Conservation (phyloP, 1,140 invertebrate genomes). For the Belonocnema kinseyi region DNA sequence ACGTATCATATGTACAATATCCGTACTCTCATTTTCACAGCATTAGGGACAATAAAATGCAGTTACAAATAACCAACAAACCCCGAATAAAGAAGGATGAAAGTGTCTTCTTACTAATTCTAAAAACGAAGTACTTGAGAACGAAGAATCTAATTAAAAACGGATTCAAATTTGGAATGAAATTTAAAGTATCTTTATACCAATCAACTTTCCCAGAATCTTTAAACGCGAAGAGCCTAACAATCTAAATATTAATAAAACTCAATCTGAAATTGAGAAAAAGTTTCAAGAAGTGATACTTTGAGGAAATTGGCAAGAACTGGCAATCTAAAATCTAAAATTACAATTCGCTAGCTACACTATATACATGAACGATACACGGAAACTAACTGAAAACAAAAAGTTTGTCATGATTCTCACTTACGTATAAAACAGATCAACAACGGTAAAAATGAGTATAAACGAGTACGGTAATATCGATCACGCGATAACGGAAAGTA, state of each 20-base stretch:
- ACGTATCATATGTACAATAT: constrained; percentile 39
- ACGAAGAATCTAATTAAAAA: neutral
- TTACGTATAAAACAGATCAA: constrained; percentile 22
- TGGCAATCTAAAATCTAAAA: neutral
- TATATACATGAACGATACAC: neutral
- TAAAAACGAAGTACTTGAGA: neutral
- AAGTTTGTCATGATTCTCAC: constrained; percentile 2
- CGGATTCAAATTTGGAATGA: neutral
- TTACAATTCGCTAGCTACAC: neutral
- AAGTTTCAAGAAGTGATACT: neutral
- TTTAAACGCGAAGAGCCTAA: neutral
- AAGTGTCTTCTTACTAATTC: neutral
- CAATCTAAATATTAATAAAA: neutral
- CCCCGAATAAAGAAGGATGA: neutral
- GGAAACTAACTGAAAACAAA: constrained; percentile 2
- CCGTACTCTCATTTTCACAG: constrained; percentile 7
- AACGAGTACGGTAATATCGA: constrained; percentile 6
- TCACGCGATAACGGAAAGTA: constrained; percentile 21
- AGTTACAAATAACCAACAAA: constrained; percentile 17
- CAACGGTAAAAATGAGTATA: constrained; percentile 23
- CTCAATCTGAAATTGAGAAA: neutral
- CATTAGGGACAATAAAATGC: constrained; percentile 6
- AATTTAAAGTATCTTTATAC: neutral
- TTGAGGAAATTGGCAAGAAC: neutral
- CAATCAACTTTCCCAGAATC: neutral